Conservation (phyloP, 2,888 invertebrate species). For the Pseudolycoriella hygida region DNA sequence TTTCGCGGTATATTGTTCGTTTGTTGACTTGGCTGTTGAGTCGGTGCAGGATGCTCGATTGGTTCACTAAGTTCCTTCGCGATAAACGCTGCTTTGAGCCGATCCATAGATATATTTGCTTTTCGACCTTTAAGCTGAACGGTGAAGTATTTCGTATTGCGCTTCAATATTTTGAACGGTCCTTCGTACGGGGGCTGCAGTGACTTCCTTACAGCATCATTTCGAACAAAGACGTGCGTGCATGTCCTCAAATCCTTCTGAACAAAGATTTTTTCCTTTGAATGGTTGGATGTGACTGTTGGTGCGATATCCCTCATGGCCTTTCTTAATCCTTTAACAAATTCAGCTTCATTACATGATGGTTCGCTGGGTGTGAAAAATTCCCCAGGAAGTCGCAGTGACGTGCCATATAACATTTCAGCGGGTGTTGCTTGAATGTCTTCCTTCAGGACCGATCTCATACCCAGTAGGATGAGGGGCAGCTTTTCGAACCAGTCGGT, state of each 20-base stretch:
- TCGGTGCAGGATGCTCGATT: no score
- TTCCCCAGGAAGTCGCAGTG: slow-evolving; percentile 15
- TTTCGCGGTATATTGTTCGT: no score
- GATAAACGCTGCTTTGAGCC: neutral
- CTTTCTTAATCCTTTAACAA: neutral
- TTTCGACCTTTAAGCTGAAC: neutral
- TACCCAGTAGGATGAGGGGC: slow-evolving; percentile 19
- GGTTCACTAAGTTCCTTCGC: neutral
- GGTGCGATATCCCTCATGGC: neutral
- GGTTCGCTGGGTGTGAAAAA: slow-evolving; percentile 5
- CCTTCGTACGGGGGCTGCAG: neutral
- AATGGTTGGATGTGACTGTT: neutral
- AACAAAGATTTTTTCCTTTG: neutral
- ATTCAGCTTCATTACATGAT: neutral
- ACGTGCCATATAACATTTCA: slow-evolving; percentile 18
- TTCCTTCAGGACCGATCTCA: slow-evolving; percentile 17
- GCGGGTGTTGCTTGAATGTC: slow-evolving; percentile 17
- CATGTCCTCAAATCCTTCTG: neutral
- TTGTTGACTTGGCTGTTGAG: no score
- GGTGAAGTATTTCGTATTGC: neutral
- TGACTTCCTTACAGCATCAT: neutral
- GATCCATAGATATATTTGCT: neutral
- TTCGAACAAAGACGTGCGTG: neutral
- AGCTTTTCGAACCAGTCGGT: slow-evolving; percentile 16
- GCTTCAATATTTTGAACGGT: neutral